These are phyloP conservation scores for Parauchenoglanis ngamensis DNA, from an alignment of 2,797 vertebrate species.

Conservation along the genomic window DNA sequence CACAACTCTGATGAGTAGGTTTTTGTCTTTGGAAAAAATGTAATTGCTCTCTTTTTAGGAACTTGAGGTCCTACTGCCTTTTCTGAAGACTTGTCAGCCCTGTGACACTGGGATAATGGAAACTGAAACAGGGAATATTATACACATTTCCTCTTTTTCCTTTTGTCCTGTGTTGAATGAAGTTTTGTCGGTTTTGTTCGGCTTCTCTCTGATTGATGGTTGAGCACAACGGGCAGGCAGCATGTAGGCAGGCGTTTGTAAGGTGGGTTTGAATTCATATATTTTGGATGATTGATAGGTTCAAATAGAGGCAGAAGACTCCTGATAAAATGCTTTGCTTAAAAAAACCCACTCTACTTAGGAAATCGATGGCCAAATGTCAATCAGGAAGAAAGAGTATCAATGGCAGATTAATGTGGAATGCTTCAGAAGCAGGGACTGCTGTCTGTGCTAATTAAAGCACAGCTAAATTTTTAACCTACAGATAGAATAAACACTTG, in stretches of 20 bases:
- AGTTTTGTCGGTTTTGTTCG: conserved; percentile 33
- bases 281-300: conserved; percentile 9
- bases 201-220: conserved; percentile 16
- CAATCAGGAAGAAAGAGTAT: conserved; percentile 29
- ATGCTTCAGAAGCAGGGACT: background rate
- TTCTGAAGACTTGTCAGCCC: conserved; percentile 13
- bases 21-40: background rate
- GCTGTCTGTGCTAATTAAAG: conserved; percentile 7
- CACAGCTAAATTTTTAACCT: background rate
- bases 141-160: conserved; percentile 14
- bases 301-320: conserved; percentile 3
- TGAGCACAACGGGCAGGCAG: conserved; percentile 1
- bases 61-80: background rate
- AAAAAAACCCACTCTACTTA: background rate
- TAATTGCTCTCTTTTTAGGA: background rate
- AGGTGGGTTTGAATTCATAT: conserved; percentile 4
- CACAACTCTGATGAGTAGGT: background rate
- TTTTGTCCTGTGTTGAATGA: conserved; percentile 23
- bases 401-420: conserved; percentile 9
- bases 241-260: conserved; percentile 10
- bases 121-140: conserved; percentile 24
- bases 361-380: background rate
- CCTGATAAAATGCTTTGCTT: background rate
- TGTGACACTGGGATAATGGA: conserved; percentile 18
- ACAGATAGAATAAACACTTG: background rate